Evolutionary conservation across 2,888 invertebrate genomes (phyloP).

Genomic region (Acleris literana): DNA sequence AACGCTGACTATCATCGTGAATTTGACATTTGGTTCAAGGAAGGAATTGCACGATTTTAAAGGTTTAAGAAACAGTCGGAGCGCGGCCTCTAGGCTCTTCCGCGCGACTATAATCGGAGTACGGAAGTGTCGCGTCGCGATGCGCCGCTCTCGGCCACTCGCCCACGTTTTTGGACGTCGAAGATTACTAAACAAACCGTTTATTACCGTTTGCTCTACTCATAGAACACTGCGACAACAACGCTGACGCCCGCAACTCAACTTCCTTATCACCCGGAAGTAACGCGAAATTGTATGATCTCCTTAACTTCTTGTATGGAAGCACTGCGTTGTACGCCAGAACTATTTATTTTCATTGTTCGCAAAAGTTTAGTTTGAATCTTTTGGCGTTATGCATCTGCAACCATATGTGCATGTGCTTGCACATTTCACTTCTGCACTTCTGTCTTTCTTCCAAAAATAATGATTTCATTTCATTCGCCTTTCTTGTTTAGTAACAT

Average conservation of each 20-base stretch:
- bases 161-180: conserved; percentile 49
- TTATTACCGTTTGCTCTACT: conserved; percentile 39
- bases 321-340: background rate
- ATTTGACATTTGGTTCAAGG: too few relatives aligned
- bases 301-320: background rate
- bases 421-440: background rate
- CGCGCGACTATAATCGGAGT: conserved; percentile 74
- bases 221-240: conserved; percentile 52
- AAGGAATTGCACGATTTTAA: conserved; percentile 44
- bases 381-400: background rate
- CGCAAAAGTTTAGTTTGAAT: background rate
- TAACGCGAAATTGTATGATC: conserved; percentile 34
- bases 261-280: conserved; percentile 73
- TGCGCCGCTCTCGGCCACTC: conserved; percentile 46
- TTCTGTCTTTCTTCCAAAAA: background rate
- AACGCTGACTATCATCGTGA: too few relatives aligned
- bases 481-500: too few relatives aligned
- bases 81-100: conserved; percentile 70
- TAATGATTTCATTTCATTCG: background rate
- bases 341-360: background rate
- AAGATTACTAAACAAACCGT: conserved; percentile 43
- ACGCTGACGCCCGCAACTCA: conserved; percentile 43
- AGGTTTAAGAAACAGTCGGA: conserved; percentile 47
- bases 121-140: conserved; percentile 63
- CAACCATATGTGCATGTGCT: too few relatives aligned